A percentile compares a stretch with the other conserved stretches of the same genome.
Evolutionary conservation across 2,113 vertebrate species (phyloP).

Genomic region (Phylloscopus trochiloides): DNA sequence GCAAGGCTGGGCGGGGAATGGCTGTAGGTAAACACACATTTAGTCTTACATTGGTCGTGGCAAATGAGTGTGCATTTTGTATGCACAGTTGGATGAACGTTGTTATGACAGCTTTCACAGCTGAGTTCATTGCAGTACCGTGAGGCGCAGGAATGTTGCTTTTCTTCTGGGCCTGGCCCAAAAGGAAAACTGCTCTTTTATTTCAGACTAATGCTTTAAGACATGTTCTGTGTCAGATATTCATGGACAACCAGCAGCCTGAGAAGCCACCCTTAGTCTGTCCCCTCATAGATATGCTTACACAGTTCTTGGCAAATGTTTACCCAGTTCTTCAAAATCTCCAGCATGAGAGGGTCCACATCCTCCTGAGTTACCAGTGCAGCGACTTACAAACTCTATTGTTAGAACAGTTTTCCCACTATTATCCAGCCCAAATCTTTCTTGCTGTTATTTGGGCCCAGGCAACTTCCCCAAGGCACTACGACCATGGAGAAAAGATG

Average conservation of each 20-base stretch:
- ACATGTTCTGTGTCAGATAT: background rate
- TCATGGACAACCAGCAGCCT: background rate
- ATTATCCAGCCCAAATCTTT: background rate
- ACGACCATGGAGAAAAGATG: background rate
- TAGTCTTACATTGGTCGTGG: background rate
- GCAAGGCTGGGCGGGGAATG: background rate
- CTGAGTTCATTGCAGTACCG: background rate
- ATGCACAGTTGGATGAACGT: background rate
- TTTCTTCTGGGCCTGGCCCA: background rate
- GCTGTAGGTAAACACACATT: conserved; percentile 40
- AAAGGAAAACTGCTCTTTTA: background rate
- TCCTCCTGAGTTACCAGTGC: background rate
- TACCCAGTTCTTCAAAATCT: background rate
- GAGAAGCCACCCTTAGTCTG: background rate
- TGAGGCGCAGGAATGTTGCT: background rate
- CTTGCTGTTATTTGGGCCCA: background rate
- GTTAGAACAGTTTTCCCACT: background rate
- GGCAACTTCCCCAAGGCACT: background rate
- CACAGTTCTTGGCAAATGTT: background rate
- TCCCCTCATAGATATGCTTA: background rate
- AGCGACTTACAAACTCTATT: background rate
- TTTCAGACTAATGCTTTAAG: background rate
- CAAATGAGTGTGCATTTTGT: conserved; percentile 25
- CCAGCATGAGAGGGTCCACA: background rate
- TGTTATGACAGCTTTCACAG: conserved; percentile 35